Percentiles rank a stretch among this genome's conserved stretches.
These are phyloP conservation scores for Porites australiensis DNA, from an alignment of 64 coral and sea anemone genomes.

Conservation along the genomic window DNA sequence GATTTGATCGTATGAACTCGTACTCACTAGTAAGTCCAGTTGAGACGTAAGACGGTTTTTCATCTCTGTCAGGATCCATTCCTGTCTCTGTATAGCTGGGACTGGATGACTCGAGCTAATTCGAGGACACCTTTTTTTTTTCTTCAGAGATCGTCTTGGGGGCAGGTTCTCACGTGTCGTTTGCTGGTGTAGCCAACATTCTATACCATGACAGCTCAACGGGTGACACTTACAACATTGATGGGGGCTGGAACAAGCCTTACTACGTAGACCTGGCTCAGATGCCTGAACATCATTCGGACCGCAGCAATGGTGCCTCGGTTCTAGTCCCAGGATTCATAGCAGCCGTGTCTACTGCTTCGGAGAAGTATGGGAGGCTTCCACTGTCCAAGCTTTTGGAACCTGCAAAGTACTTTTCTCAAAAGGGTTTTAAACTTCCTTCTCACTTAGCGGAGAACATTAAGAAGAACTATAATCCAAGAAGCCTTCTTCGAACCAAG, in stretches of 20 bases:
- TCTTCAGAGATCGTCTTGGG: constrained; percentile 80
- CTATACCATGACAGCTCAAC: constrained; percentile 86
- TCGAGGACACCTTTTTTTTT: not conserved
- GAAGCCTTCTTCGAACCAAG: constrained; percentile 68
- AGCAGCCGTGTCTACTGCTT: constrained; percentile 74
- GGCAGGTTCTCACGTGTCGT: constrained; percentile 76
- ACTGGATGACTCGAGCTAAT: no score
- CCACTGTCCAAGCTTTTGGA: constrained; percentile 79
- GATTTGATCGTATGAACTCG: no score
- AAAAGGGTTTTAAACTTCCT: constrained; percentile 82
- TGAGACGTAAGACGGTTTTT: no score
- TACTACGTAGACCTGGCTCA: constrained; percentile 57
- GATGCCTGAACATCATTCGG: constrained; percentile 58
- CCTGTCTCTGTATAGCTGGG: no score
- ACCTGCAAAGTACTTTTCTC: constrained; percentile 88
- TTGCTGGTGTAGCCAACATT: constrained; percentile 80
- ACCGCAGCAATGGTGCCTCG: constrained; percentile 74
- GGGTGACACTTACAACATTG: constrained; percentile 70
- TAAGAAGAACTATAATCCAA: constrained; percentile 75
- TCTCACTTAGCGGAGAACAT: constrained; percentile 79
- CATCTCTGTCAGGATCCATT: no score
- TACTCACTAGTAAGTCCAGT: no score
- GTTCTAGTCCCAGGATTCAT: constrained; percentile 89
- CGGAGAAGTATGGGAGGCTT: constrained; percentile 68
- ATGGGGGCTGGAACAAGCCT: constrained; percentile 89